A percentile compares a stretch with the other conserved stretches of the same genome.
Evolutionary conservation across 2,113 vertebrate genomes (phyloP).

Genomic region (Chauna torquata): DNA sequence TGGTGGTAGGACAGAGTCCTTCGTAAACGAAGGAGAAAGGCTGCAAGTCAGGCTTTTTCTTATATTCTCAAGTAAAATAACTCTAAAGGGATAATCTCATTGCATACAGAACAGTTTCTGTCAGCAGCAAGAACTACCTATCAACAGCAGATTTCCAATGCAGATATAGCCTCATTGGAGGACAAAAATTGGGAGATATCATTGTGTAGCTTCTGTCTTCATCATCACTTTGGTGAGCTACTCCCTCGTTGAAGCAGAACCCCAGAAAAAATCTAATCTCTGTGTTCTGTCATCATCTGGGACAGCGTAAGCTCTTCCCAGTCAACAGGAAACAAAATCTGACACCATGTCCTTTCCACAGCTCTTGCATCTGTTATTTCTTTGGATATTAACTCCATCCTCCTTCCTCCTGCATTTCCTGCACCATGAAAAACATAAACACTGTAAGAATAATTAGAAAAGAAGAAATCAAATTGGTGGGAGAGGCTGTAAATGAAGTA

Average conservation of each 20-base stretch:
- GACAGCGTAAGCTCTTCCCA: neutral
- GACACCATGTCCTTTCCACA: rapidly evolving
- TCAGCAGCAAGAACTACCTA: neutral
- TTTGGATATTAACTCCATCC: neutral
- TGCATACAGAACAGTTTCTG: neutral
- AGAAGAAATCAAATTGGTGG: neutral
- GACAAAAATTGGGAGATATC: neutral
- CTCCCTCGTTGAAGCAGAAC: neutral
- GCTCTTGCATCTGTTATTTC: neutral
- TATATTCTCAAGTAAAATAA: neutral
- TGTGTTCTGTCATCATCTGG: neutral
- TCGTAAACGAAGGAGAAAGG: neutral
- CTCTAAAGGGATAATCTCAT: neutral
- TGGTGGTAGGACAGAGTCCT: neutral
- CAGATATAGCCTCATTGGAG: neutral
- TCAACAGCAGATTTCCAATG: neutral
- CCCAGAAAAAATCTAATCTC: neutral
- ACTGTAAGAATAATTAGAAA: neutral
- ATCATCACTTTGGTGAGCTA: neutral
- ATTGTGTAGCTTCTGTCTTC: neutral
- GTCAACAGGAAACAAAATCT: neutral
- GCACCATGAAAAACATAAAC: neutral
- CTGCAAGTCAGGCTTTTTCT: neutral
- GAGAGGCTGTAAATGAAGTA: neutral
- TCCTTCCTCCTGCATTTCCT: neutral